phyloP scores from a whole-genome alignment of 2,888 invertebrate genomes.

The Cheilosia vulpina region DNA sequence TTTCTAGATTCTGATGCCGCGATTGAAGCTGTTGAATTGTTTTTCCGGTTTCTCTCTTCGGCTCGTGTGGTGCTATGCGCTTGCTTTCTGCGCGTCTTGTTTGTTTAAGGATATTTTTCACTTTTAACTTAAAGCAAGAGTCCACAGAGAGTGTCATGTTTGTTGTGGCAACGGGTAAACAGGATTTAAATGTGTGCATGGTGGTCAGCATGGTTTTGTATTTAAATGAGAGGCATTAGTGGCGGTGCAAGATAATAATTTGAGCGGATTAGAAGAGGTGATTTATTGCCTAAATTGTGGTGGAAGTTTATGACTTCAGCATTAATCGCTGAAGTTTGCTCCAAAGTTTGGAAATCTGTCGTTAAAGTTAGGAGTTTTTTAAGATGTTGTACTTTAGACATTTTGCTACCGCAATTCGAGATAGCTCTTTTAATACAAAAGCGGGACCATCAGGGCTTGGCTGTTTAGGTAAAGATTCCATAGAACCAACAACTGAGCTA shows the following conservation, averaged over 20 bases:
- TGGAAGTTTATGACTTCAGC: neutral
- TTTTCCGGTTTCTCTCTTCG: slow-evolving; percentile 32
- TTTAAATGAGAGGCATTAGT: slow-evolving; percentile 18
- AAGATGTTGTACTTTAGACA: too few species aligned
- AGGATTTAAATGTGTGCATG: slow-evolving; percentile 26
- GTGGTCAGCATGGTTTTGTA: slow-evolving; percentile 26
- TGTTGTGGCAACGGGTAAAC: slow-evolving; percentile 28
- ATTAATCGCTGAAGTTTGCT: neutral
- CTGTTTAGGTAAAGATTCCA: too few species aligned
- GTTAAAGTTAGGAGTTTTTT: too few species aligned
- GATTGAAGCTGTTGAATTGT: slow-evolving; percentile 58
- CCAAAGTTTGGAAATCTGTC: too few species aligned
- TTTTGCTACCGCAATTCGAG: too few species aligned
- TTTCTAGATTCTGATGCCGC: slow-evolving; percentile 27
- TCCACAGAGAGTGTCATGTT: slow-evolving; percentile 12
- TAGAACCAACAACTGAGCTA: too few species aligned
- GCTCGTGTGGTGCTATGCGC: slow-evolving; percentile 47
- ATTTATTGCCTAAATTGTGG: neutral
- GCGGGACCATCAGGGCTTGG: too few species aligned
- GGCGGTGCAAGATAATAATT: slow-evolving; percentile 55
- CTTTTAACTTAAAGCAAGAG: neutral
- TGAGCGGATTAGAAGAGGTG: slow-evolving; percentile 40
- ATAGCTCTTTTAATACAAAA: too few species aligned
- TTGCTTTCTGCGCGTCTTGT: slow-evolving; percentile 56
- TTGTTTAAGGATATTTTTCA: slow-evolving; percentile 42